Evolutionary conservation across 1,140 invertebrate species (phyloP).

Genomic region (Medauroidea extradentata): DNA sequence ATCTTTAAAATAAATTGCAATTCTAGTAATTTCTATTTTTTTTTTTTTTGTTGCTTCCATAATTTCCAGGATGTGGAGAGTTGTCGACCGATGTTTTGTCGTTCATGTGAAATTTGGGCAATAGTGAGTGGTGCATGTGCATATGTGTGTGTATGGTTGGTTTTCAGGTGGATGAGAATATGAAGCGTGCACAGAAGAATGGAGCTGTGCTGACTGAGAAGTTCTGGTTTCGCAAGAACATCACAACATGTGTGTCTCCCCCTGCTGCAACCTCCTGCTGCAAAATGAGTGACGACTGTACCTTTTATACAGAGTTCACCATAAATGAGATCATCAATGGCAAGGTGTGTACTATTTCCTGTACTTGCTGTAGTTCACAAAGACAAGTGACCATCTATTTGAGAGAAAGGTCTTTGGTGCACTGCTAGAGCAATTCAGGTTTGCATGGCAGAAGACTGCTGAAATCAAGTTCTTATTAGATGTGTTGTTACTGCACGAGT

Average conservation of each 20-base stretch:
- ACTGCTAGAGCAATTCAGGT: too few species aligned
- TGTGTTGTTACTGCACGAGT: too few species aligned
- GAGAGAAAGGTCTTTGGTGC: too few species aligned
- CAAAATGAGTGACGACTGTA: constrained; percentile 34
- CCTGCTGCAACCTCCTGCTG: constrained; percentile 43
- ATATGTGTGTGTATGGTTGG: too few species aligned
- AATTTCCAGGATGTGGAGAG: background rate
- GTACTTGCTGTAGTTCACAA: background rate
- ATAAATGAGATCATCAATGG: constrained; percentile 98
- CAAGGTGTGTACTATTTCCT: constrained; percentile 57
- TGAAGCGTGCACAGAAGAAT: constrained; percentile 87
- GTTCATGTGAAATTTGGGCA: too few species aligned
- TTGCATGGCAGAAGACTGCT: too few species aligned
- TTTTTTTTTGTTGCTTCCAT: too few species aligned
- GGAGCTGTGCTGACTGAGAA: constrained; percentile 78
- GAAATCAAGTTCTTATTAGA: too few species aligned
- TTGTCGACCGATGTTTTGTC: too few species aligned
- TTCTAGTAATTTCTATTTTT: background rate
- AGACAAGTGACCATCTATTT: too few species aligned
- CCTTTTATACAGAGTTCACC: constrained; percentile 70
- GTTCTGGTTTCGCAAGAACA: constrained; percentile 89
- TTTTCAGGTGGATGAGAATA: constrained; percentile 90
- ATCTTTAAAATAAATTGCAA: background rate
- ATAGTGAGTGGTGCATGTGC: too few species aligned
- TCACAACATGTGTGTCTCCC: constrained; percentile 51